Evolutionary conservation across 2,888 invertebrate species (phyloP), one percentile per base, ranked within the genome.

Genomic region (Idaea biselata): DNA sequence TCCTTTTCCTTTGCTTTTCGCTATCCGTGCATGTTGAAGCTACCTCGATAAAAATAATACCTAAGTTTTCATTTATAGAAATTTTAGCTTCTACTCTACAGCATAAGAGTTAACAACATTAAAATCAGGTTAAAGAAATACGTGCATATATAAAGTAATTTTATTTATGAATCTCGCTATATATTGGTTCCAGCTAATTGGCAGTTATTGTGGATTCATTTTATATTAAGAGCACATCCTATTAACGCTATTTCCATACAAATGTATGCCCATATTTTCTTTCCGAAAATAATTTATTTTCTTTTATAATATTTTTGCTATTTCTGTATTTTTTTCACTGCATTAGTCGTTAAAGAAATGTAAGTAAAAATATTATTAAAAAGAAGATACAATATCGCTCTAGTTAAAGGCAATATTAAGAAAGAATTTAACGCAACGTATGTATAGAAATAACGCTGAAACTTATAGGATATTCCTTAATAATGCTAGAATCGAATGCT

Each of bases 1-100:
- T 62, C 63, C 59, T 54, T 65, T 61, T 59, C 66, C 68, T 69
- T 68, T 72, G 69, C 67, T 72, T 73, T 70, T 72, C 70, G 71
- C 70, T 73, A 69, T 69, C 66, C 66, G 66, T 69, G 72, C 72
- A 72, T 72, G 72, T 58, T 63, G 17, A 55, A 63, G 58, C 33
- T 61, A 61, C 61, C 60, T 58, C 65, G 62, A 58, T 60, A 60
- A 62, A 62, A 62, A 60, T 44, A 44, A 61, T 58, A 61, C 60
- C 59, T 58, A 66, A 8, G 44, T 44, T 8, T 25, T 8, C 0
- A 44, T 14, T 33, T 33, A 14, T 44, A 44, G 44, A 44, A 44
- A 14, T 8, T 8, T 44, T 11, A 44, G 14, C 44, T 44, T 44
- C 14, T 8, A 44, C 44, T 14, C 44, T 44, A 44, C 14, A 14